phyloP scores from a whole-genome alignment of 2,113 vertebrate genomes.

The Scartelaos histophorus region DNA sequence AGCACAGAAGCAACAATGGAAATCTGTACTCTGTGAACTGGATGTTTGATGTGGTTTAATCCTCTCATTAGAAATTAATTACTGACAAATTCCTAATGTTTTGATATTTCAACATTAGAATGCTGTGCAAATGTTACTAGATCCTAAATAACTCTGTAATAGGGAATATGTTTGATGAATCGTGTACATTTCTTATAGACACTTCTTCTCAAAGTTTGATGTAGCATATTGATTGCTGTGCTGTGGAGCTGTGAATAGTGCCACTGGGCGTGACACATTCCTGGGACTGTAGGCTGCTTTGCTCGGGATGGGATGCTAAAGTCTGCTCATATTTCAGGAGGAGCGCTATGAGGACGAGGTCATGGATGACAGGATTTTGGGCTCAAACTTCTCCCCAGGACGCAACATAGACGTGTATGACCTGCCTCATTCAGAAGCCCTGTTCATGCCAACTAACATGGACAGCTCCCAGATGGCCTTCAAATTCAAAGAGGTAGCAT shows the following conservation, averaged over 20 bases:
- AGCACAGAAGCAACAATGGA: neutral
- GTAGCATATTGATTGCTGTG: conserved; percentile 25
- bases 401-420: conserved; percentile 85
- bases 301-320: conserved; percentile 33
- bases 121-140: neutral
- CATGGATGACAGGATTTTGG: conserved; percentile 80
- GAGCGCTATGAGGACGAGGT: conserved; percentile 83
- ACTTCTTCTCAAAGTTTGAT: neutral
- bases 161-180: too few species aligned
- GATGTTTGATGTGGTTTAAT: neutral
- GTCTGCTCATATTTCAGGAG: conserved; percentile 66
- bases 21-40: neutral
- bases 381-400: conserved; percentile 80
- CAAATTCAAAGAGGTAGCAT: conserved; percentile 87
- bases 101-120: neutral
- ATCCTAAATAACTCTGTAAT: neutral
- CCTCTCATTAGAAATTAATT: neutral
- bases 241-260: conserved; percentile 16
- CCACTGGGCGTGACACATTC: conserved; percentile 28
- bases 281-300: conserved; percentile 28
- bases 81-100: conserved; percentile 29
- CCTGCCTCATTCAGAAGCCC: conserved; percentile 84
- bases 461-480: conserved; percentile 84
- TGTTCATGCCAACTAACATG: conserved; percentile 83
- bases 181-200: neutral